These are phyloP conservation scores for Lucilia cuprina DNA, from an alignment of 1,140 invertebrate species.

Conservation along the genomic window DNA sequence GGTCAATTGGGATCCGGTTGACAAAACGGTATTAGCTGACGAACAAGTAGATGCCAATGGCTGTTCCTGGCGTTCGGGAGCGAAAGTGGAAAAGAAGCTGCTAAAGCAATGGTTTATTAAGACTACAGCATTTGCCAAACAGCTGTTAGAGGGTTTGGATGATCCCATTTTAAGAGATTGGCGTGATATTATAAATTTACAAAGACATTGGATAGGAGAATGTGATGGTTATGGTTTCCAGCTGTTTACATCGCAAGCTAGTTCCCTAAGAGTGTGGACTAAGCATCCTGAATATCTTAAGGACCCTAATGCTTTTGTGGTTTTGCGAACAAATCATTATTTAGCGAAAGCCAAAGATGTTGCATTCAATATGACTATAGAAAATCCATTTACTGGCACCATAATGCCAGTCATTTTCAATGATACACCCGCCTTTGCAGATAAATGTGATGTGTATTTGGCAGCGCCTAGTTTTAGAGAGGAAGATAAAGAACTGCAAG, in stretches of 20 bases:
- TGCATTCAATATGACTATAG: slow-evolving; percentile 65
- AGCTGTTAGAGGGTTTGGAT: slow-evolving; percentile 76
- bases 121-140: slow-evolving; percentile 88
- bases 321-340: slow-evolving; percentile 66
- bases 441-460: slow-evolving; percentile 72
- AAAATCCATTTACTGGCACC: slow-evolving; percentile 79
- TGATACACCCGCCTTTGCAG: slow-evolving; percentile 68
- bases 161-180: slow-evolving; percentile 75
- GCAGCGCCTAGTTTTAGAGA: slow-evolving; percentile 68
- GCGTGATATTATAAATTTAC: slow-evolving; percentile 87
- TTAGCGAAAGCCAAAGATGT: slow-evolving; percentile 59
- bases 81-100: slow-evolving; percentile 87
- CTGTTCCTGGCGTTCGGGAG: slow-evolving; percentile 95
- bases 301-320: slow-evolving; percentile 70
- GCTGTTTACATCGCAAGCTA: slow-evolving; percentile 62
- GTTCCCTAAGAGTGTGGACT: slow-evolving; percentile 77
- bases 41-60: slow-evolving; percentile 96
- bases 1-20: slow-evolving; percentile 99
- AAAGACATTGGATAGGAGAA: slow-evolving; percentile 95
- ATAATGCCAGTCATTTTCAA: slow-evolving; percentile 72
- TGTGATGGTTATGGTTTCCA: slow-evolving; percentile 87
- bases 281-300: slow-evolving; percentile 76
- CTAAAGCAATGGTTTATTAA: slow-evolving; percentile 96
- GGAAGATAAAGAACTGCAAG: slow-evolving; percentile 68
- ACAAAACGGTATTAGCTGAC: slow-evolving; percentile 96